Conservation (phyloP, 2,113 vertebrate species). For the Cyphotilapia sp. region DNA sequence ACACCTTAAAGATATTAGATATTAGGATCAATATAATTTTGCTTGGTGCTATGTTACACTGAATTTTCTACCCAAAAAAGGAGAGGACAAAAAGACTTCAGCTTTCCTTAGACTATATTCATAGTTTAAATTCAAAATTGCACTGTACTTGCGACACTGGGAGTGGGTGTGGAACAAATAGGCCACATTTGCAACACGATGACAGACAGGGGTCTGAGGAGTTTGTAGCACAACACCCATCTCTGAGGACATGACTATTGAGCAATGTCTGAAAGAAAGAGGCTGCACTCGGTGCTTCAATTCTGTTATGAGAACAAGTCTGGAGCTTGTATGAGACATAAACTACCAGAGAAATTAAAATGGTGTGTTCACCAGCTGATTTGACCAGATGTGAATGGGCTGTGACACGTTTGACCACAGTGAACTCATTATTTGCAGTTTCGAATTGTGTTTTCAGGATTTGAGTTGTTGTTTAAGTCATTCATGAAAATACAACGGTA, state of each 20-base stretch:
- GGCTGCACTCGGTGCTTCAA: not conserved
- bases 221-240: constrained; percentile 6
- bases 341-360: not conserved
- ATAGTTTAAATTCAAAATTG: not conserved
- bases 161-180: not conserved
- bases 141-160: not conserved
- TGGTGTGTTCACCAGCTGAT: not conserved
- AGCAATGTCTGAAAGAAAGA: constrained; percentile 20
- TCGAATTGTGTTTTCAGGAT: constrained; percentile 17
- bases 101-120: not conserved
- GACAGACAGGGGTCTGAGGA: constrained; percentile 44
- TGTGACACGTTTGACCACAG: not conserved
- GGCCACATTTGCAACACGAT: constrained; percentile 19
- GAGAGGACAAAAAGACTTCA: not conserved
- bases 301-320: not conserved
- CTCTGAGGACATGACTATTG: not conserved
- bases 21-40: not conserved
- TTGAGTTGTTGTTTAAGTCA: not conserved
- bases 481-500: constrained; percentile 27
- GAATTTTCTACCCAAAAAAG: not conserved
- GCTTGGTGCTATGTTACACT: not conserved
- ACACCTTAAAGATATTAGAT: not conserved
- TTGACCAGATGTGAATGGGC: not conserved
- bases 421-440: constrained; percentile 8
- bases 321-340: not conserved